Conservation (phyloP, 2,888 invertebrate genomes). For the Spialia ferax region DNA sequence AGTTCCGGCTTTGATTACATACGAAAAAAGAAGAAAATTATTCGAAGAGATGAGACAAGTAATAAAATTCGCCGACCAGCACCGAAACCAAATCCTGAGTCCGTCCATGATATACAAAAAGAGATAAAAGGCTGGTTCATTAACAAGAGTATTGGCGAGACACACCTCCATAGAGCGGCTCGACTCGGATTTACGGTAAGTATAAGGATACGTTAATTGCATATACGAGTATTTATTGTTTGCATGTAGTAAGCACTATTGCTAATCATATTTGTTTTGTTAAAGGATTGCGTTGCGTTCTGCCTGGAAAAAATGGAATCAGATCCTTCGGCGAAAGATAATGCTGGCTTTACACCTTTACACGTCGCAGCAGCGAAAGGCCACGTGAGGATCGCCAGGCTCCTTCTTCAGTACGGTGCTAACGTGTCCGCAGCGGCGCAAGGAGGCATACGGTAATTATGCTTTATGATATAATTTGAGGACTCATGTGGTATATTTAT, state of each 20-base stretch:
- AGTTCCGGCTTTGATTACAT: slow-evolving; percentile 96
- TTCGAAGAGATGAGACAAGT: slow-evolving; percentile 82
- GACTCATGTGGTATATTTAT: no score
- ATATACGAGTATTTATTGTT: not conserved
- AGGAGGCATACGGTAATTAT: slow-evolving; percentile 92
- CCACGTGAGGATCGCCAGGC: slow-evolving; percentile 94
- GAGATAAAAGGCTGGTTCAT: slow-evolving; percentile 97
- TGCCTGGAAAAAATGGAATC: slow-evolving; percentile 95
- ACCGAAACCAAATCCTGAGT: slow-evolving; percentile 87
- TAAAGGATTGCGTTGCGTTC: slow-evolving; percentile 95
- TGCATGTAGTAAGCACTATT: not conserved
- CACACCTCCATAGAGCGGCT: slow-evolving; percentile 96
- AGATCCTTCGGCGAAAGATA: slow-evolving; percentile 95
- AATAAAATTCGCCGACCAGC: slow-evolving; percentile 80
- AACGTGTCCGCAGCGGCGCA: slow-evolving; percentile 97
- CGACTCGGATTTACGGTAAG: slow-evolving; percentile 95
- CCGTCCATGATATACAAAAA: slow-evolving; percentile 92
- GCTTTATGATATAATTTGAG: not conserved
- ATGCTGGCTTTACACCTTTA: slow-evolving; percentile 96
- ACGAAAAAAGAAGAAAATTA: slow-evolving; percentile 94
- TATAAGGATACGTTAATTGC: slow-evolving; percentile 45
- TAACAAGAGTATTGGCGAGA: slow-evolving; percentile 98
- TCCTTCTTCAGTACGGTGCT: slow-evolving; percentile 95
- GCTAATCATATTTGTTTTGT: slow-evolving; percentile 37
- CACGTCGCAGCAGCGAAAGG: slow-evolving; percentile 97